Base-by-base conservation (phyloP, 2,797 vertebrate genomes). In the Gobionotothen gibberifrons region DNA sequence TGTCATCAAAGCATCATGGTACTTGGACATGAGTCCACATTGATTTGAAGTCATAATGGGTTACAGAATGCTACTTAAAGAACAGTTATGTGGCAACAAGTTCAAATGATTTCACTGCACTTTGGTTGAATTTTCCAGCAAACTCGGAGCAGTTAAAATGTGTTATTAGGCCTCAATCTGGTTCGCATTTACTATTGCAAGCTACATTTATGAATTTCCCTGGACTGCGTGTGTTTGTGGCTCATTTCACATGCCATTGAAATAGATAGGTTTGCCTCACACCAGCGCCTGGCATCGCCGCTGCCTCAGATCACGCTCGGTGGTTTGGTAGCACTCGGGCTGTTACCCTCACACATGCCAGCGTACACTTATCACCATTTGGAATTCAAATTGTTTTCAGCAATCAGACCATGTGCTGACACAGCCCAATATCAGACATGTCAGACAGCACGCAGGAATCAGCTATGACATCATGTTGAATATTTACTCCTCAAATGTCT, bases 211-310 rank as follows among this genome's bases (percentile, higher is more conserved):
- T 85, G 52, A 86, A 72, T 88, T 76, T 81, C 57, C 72, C 54
- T 80, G 36, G 56, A 59, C 68, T 85, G 70, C 84, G 70, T 83
- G 69, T 70, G 65, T 86, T 67, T 89, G 87, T 69, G 84, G 84
- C 79, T 87, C 75, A 59, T 82, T 82, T 85, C 53, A 77, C 82
- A 88, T 79, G 70, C 78, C 75, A 47, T 9, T 87, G 82, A 90
- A 86, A 89, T 82, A 74, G 82, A 86, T 80, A 77, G 71, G 81
- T 76, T 88, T 69, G 72, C 78, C 74, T 72, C 82, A 74, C 79
- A 83, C 83, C 83, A 77, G 22, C 1, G 69, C 52, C 77, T 87
- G 84, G 78, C 87, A 82, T 78, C 79, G 12, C 8, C 3, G 14
- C 69, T 42, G 62, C 78, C 61, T 82, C 81, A 72, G 72, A 86